Conservation (phyloP, 2,888 invertebrate genomes). For the Crematogaster levior region DNA sequence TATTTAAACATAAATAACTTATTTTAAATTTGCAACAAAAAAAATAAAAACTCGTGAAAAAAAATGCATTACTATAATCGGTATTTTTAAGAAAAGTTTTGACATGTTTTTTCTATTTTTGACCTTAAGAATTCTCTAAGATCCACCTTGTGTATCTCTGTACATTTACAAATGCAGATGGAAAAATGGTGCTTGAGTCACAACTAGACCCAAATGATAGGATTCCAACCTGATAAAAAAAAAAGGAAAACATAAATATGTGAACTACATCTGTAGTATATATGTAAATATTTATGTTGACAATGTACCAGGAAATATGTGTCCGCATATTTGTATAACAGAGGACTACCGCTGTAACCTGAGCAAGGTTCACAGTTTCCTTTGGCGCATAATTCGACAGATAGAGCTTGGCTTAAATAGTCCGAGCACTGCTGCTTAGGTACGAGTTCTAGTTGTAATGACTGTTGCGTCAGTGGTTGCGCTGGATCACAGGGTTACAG, state of each 20-base stretch:
- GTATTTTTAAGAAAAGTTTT: constrained; percentile 16
- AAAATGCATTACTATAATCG: constrained; percentile 18
- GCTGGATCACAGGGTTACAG: constrained; percentile 68
- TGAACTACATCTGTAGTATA: constrained; percentile 18
- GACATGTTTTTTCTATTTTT: constrained; percentile 5
- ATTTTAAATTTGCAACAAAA: constrained; percentile 23
- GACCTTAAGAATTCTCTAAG: constrained; percentile 88
- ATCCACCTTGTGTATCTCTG: constrained; percentile 93
- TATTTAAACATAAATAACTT: constrained; percentile 87
- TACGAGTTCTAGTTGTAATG: constrained; percentile 89
- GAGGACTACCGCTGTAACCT: constrained; percentile 92
- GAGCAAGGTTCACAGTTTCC: constrained; percentile 91
- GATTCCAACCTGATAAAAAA: constrained; percentile 89
- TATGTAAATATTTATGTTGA: constrained; percentile 26
- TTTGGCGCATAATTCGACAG: constrained; percentile 90
- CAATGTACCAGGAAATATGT: constrained; percentile 88
- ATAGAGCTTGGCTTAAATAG: constrained; percentile 88
- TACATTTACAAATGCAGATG: constrained; percentile 92
- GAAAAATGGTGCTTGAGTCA: constrained; percentile 90
- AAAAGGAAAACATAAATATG: constrained; percentile 40
- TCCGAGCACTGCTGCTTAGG: constrained; percentile 89
- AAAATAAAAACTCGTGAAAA: constrained; percentile 30
- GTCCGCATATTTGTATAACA: constrained; percentile 88
- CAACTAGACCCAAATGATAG: constrained; percentile 93
- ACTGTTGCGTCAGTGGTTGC: constrained; percentile 86